A percentile compares a stretch with the other conserved stretches of the same genome.
These are phyloP conservation scores for Balanococcus diminutus DNA, from an alignment of 2,888 invertebrate genomes.

Conservation along the genomic window DNA sequence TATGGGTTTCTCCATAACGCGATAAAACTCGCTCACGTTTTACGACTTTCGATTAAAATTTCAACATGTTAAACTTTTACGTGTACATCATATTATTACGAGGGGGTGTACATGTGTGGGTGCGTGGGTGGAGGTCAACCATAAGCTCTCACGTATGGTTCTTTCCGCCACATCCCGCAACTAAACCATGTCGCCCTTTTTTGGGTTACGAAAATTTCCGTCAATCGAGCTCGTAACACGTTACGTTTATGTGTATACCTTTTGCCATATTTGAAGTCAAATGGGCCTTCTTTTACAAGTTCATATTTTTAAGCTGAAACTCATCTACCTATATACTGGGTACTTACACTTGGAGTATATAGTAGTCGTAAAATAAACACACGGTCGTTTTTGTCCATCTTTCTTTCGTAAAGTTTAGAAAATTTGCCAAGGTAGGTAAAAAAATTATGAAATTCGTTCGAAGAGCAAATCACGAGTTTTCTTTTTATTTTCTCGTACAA, in stretches of 20 bases:
- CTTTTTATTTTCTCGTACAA: too few relatives aligned
- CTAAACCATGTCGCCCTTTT: neutral
- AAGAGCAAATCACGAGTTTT: too few relatives aligned
- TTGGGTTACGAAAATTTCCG: neutral
- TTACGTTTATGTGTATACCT: neutral
- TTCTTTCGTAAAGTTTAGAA: too few relatives aligned
- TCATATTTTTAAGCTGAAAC: neutral
- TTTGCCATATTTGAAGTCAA: too few relatives aligned
- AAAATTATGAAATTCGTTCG: too few relatives aligned
- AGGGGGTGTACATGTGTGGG: neutral
- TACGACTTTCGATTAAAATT: conserved; percentile 22
- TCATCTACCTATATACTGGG: neutral
- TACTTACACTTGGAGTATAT: too few relatives aligned
- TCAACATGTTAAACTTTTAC: conserved; percentile 25
- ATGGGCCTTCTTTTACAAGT: neutral
- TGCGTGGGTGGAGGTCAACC: neutral
- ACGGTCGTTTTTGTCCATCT: too few relatives aligned
- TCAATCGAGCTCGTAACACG: neutral
- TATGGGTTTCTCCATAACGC: neutral
- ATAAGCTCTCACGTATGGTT: neutral
- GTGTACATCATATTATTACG: neutral
- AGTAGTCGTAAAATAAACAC: neutral
- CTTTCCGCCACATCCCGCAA: neutral
- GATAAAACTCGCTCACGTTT: conserved; percentile 18
- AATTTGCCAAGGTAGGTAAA: too few relatives aligned